Conservation (phyloP, 2,113 vertebrate species). For the Rafetus swinhoei region DNA sequence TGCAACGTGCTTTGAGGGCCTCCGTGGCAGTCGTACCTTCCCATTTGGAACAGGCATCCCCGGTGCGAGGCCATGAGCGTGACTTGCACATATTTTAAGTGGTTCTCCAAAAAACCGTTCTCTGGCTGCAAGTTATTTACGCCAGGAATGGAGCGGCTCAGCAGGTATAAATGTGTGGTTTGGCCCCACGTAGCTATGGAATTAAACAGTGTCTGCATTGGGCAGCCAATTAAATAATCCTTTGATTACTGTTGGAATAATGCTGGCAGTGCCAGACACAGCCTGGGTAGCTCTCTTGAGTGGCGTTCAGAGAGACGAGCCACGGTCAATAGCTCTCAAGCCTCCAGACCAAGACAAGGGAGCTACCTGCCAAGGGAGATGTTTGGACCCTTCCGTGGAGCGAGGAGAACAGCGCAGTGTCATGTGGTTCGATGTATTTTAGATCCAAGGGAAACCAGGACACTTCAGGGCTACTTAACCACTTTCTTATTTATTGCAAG, state of each 20-base stretch:
- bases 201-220: no score
- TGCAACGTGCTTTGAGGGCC: background rate
- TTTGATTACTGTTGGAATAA: no score
- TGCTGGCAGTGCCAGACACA: no score
- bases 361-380: background rate
- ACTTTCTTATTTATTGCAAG: no score
- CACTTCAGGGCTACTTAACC: no score
- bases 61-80: background rate
- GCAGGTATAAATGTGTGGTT: no score
- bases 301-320: background rate
- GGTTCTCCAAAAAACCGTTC: background rate
- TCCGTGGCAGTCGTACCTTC: background rate
- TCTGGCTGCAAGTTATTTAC: background rate
- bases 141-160: no score
- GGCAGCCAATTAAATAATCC: no score
- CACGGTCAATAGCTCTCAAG: background rate
- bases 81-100: background rate
- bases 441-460: no score
- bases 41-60: background rate
- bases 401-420: background rate
- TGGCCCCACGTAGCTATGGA: no score
- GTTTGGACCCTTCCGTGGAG: accelerated
- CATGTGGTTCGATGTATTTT: no score
- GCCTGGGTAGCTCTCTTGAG: no score
- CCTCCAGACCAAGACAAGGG: background rate